Conservation (phyloP, 1,140 invertebrate genomes). For the Cydia pomonella region DNA sequence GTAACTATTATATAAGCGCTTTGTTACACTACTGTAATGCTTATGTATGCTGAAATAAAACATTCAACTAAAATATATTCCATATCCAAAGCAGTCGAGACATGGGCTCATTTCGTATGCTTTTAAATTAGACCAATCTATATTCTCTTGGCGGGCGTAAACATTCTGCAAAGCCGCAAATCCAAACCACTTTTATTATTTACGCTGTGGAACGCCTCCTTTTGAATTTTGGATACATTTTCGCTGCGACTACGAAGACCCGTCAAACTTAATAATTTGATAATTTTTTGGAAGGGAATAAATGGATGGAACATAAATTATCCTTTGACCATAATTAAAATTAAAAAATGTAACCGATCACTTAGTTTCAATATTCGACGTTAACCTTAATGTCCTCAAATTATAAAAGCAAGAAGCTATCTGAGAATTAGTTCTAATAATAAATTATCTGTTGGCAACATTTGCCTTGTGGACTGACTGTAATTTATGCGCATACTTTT, state of each 20-base stretch:
- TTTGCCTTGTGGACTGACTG: too few species aligned
- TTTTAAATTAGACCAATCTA: conserved; percentile 52
- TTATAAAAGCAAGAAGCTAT: too few species aligned
- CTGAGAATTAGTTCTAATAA: too few species aligned
- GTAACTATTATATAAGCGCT: too few species aligned
- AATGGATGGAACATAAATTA: neutral
- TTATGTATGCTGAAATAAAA: too few species aligned
- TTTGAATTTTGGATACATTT: conserved; percentile 45
- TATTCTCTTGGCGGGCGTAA: conserved; percentile 46
- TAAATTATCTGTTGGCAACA: too few species aligned
- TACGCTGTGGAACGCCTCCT: conserved; percentile 41
- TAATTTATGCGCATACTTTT: too few species aligned
- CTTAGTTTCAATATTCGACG: too few species aligned
- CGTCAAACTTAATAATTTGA: neutral
- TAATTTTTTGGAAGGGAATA: neutral
- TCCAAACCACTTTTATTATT: conserved; percentile 48
- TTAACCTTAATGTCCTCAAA: too few species aligned
- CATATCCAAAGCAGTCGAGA: neutral
- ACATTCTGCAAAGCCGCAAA: conserved; percentile 43
- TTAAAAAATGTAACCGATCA: too few species aligned
- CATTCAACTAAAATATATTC: neutral
- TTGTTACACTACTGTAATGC: too few species aligned
- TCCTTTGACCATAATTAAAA: too few species aligned
- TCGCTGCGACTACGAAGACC: neutral
- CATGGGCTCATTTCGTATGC: conserved; percentile 41